phyloP scores from a whole-genome alignment of 2,113 vertebrate species.

The Archilochus colubris region DNA sequence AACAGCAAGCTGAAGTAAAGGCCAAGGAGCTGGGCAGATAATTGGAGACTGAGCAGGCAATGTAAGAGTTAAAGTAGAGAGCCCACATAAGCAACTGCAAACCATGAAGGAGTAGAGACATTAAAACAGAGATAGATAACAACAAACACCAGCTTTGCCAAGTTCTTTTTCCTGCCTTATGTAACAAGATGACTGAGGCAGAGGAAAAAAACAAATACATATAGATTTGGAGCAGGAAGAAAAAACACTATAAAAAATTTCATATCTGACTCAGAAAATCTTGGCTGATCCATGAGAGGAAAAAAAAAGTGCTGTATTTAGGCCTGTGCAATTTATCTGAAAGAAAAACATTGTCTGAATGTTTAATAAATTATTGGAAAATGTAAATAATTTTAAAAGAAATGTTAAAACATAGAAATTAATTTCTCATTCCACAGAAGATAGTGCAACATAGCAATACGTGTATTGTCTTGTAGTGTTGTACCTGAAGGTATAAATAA shows the following conservation, averaged over 20 bases:
- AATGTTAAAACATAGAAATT: not conserved
- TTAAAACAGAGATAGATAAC: not conserved
- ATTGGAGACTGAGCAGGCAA: not conserved
- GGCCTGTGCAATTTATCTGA: not conserved
- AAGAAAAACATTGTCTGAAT: not conserved
- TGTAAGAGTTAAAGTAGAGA: not conserved
- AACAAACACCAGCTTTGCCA: not conserved
- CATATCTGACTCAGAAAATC: not conserved
- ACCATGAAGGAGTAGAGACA: not conserved
- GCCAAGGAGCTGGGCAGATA: not conserved
- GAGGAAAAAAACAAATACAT: not conserved
- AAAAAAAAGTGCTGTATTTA: not conserved
- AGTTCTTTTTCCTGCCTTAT: not conserved
- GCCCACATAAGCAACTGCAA: not conserved
- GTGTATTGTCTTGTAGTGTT: not conserved
- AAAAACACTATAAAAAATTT: not conserved
- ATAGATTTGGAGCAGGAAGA: not conserved
- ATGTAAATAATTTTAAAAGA: not conserved
- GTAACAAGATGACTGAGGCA: not conserved
- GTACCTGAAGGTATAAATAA: not conserved
- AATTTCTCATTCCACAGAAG: not conserved
- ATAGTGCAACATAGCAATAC: not conserved
- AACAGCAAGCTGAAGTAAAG: not conserved
- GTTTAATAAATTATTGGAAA: not conserved
- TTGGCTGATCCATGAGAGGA: not conserved